Base-by-base conservation (phyloP, 1,140 invertebrate species). In the Caerostris darwini region DNA sequence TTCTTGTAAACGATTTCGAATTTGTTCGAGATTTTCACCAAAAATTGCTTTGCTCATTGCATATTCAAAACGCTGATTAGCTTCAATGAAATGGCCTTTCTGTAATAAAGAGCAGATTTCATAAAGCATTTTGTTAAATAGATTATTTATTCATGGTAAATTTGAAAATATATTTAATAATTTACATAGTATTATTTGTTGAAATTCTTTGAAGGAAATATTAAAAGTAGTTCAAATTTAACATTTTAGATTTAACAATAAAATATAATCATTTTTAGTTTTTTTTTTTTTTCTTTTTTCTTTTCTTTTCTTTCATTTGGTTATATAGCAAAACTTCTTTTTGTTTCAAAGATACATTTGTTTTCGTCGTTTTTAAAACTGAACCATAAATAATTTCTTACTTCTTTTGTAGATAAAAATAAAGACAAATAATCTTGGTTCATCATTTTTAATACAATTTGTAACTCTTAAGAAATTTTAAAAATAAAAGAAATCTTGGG, bases 1-100 rank as follows among this genome's bases (percentile, higher is more conserved):
- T 85, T 85, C 83, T 59, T 85, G 83, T 59, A 85, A 85, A 10
- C 57, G 83, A 57, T n/a, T 50, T 85, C 54, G 83, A 85, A 85
- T 85, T 58, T 58, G 83, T n/a, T 85, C 83, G 19, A 85, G 8
- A 34, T 58, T 85, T 85, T 57, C 54, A 34, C 57, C 83, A 34
- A 59, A 59, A 57, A 10, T 17, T n/a, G 54, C 19, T 50, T 85
- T 85, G 19, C 83, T 50, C n/a, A 57, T 58, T 10, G 83, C 83
- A 34, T 58, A 85, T 58, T 85, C 54, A 19, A 85, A 85, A 58
- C 57, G 83, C 0, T 58, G 83, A 58, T 57, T 58, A 8, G 83
- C 83, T 17, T 85, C 83, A 58, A 17, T 85, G 7, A 59, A 57
- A 58, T 85, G 17, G 57, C 83, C 83, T 85, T 59, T 8, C 83